phyloP scores from a whole-genome alignment of 2,797 vertebrate species.

The Alca torda region DNA sequence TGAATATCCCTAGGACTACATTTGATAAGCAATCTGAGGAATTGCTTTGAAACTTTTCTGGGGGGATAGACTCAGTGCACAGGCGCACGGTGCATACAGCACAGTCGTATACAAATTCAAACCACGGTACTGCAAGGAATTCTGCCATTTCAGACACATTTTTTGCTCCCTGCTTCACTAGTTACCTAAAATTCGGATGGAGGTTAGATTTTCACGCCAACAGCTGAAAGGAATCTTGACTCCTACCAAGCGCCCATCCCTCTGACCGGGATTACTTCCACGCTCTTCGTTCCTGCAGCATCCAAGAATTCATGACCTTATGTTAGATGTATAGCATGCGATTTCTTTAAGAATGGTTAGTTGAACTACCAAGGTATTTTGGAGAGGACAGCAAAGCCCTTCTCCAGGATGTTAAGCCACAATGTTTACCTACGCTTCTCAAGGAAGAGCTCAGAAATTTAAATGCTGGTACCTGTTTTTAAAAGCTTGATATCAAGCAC shows the following conservation, averaged over 20 bases:
- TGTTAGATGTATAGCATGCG: accelerated
- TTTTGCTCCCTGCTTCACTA: neutral
- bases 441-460: neutral
- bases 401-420: neutral
- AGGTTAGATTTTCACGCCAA: neutral
- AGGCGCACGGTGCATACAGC: accelerated
- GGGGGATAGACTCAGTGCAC: neutral
- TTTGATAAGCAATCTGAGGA: neutral
- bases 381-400: neutral
- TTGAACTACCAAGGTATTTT: neutral
- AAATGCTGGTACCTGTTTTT: neutral
- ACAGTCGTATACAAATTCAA: neutral
- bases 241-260: neutral
- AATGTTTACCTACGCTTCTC: neutral
- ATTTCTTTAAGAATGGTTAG: neutral
- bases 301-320: neutral
- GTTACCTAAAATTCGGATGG: neutral
- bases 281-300: neutral
- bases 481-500: neutral
- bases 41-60: neutral
- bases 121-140: neutral
- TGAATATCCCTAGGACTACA: neutral
- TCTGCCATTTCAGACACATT: neutral
- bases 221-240: neutral
- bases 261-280: neutral